Conservation (phyloP, 35 echinoderm and acorn worm species). For the Stichopus chloronotus region DNA sequence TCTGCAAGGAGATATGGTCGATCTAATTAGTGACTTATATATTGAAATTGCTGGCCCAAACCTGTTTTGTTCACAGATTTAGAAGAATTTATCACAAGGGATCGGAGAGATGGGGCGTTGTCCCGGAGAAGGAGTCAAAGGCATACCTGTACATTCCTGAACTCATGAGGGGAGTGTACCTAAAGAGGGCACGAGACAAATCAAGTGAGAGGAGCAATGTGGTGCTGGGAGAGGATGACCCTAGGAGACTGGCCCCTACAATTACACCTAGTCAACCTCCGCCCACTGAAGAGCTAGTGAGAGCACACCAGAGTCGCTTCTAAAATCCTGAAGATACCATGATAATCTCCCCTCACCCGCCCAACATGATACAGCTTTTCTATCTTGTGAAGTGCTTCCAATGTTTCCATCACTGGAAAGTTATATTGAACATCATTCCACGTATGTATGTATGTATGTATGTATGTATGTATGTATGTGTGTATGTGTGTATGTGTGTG, state of each 20-base stretch:
- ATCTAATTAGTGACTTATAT: no score
- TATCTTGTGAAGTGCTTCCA: no score
- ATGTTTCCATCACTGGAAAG: no score
- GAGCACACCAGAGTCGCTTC: neutral
- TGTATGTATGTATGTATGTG: neutral
- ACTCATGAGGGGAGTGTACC: neutral
- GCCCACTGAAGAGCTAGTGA: neutral
- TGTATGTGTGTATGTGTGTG: neutral
- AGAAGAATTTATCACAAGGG: neutral
- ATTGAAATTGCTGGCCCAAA: neutral
- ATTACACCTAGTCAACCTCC: neutral
- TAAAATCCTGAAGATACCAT: no score
- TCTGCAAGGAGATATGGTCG: no score
- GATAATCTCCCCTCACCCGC: no score
- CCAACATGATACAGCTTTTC: no score
- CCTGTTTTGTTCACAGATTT: slow-evolving; percentile 8
- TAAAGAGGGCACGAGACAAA: neutral
- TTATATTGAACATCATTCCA: no score
- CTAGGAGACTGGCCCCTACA: neutral
- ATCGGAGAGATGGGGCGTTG: slow-evolving; percentile 15
- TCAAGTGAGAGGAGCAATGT: neutral
- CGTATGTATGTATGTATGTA: neutral
- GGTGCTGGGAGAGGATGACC: neutral
- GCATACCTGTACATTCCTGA: neutral
- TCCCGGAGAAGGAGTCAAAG: neutral